phyloP scores from a whole-genome alignment of 2,797 vertebrate species.

The Spinus pinus region DNA sequence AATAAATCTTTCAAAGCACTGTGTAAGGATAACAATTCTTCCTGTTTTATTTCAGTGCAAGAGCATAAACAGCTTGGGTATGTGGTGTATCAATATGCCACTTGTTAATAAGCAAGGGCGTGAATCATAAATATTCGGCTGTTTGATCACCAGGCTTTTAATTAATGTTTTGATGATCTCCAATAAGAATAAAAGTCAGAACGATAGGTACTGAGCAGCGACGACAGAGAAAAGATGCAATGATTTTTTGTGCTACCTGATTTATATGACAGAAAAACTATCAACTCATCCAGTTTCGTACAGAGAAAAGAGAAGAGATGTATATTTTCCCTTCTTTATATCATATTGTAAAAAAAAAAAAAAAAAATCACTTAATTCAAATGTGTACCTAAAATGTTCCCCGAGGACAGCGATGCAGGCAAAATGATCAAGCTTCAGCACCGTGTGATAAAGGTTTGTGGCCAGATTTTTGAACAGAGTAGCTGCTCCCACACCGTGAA shows the following conservation, averaged over 20 bases:
- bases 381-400: constrained; percentile 40
- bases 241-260: constrained; percentile 63
- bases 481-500: neutral
- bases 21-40: constrained; percentile 57
- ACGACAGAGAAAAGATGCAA: constrained; percentile 63
- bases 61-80: constrained; percentile 63
- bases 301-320: constrained; percentile 23
- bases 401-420: neutral
- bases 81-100: constrained; percentile 69
- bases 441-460: neutral
- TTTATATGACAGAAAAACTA: constrained; percentile 72
- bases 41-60: constrained; percentile 61
- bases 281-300: constrained; percentile 44
- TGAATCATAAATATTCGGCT: constrained; percentile 72
- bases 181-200: constrained; percentile 74
- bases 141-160: constrained; percentile 73
- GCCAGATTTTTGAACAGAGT: constrained; percentile 8
- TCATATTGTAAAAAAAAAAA: constrained; percentile 41
- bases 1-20: constrained; percentile 54
- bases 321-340: constrained; percentile 48
- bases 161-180: constrained; percentile 76
- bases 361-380: constrained; percentile 41
- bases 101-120: constrained; percentile 70
- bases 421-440: constrained; percentile 8
- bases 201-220: constrained; percentile 58